These are phyloP conservation scores for Eunapius fragilis DNA, from an alignment of 37 sponge, comb jelly and placozoan species.

Conservation along the genomic window DNA sequence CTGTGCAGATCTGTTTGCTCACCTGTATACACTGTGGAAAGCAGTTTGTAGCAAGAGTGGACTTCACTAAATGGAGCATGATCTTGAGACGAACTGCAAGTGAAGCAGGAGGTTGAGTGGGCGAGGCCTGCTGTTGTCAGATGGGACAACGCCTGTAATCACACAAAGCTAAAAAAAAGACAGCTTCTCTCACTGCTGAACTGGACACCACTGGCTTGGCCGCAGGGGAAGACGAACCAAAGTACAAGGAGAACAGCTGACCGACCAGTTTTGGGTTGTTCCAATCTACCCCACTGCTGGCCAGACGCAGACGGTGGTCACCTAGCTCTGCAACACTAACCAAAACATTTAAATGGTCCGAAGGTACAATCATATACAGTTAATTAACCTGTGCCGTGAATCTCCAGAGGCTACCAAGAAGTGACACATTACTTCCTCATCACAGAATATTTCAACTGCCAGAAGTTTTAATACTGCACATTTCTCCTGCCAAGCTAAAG, in stretches of 20 bases:
- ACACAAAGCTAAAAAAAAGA: too few relatives aligned
- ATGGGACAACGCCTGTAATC: not conserved
- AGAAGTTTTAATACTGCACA: conserved; percentile 36
- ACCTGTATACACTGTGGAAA: conserved; percentile 65
- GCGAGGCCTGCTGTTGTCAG: not conserved
- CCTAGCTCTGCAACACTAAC: conserved; percentile 59
- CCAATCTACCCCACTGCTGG: conserved; percentile 40
- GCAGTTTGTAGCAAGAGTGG: conserved; percentile 50
- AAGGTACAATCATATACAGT: not conserved
- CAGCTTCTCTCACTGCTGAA: not conserved
- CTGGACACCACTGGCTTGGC: not conserved
- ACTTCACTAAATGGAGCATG: conserved; percentile 48
- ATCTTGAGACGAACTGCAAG: conserved; percentile 49
- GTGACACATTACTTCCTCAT: conserved; percentile 47
- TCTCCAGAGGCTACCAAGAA: conserved; percentile 60
- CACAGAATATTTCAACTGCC: conserved; percentile 49
- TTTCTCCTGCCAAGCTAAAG: conserved; percentile 39
- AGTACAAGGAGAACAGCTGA: conserved; percentile 43
- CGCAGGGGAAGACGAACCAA: conserved; percentile 21
- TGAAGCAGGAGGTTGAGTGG: conserved; percentile 33
- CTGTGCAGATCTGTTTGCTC: not conserved
- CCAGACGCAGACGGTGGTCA: conserved; percentile 35
- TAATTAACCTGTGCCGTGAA: conserved; percentile 46
- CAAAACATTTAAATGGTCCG: not conserved
- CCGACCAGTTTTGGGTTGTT: conserved; percentile 7